phyloP scores from a whole-genome alignment of 1,140 invertebrate genomes.

The Ridgeia piscesae region DNA sequence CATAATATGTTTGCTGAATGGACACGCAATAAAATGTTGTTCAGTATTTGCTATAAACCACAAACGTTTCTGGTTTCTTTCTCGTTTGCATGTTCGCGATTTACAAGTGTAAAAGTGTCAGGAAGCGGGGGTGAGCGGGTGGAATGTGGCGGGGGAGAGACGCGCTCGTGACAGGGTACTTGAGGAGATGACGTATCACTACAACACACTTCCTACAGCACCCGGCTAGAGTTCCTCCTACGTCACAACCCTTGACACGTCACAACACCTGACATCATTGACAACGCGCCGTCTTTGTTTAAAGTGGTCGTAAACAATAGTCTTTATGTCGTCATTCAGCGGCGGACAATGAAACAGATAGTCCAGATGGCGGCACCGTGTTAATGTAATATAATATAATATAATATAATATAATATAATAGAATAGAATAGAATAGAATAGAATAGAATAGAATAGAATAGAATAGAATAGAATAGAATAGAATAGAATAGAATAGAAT shows the following conservation, averaged over 20 bases:
- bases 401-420: no score
- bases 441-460: no score
- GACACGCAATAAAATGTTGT: neutral
- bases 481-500: no score
- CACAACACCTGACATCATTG: neutral
- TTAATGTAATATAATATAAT: no score
- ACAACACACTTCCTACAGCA: neutral
- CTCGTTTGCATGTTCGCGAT: neutral
- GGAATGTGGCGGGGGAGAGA: neutral
- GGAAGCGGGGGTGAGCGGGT: neutral
- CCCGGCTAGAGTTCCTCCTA: neutral
- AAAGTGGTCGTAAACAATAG: no score
- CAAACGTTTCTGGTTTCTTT: neutral
- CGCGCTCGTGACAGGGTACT: neutral
- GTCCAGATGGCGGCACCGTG: no score
- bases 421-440: no score
- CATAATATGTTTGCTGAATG: neutral
- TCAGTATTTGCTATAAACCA: slow-evolving; percentile 1
- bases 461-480: no score
- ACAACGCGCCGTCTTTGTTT: neutral
- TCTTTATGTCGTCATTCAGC: no score
- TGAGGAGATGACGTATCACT: neutral
- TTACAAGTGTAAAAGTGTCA: neutral
- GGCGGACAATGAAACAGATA: no score
- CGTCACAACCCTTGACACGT: no score